Base-by-base conservation (phyloP, 2,888 invertebrate species). In the Heliconius charithonia region DNA sequence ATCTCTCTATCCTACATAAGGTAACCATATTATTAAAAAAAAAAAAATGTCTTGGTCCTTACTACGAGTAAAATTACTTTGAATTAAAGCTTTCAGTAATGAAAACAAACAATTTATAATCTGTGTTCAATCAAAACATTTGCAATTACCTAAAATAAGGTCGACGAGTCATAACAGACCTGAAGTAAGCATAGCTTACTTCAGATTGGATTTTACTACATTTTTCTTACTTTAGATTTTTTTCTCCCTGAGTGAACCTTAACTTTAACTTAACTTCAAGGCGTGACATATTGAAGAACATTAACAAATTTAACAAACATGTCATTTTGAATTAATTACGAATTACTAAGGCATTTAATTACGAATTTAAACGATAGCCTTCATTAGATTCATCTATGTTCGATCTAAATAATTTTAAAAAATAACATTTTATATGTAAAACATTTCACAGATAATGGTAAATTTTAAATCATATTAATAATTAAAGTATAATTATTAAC, bases 1-100 rank as follows among this genome's bases (percentile, higher is more conserved):
- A 16, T 63, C 32, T 72, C 65, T 65, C 37, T 72, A 77, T 77
- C 27, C 65, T 51, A 71, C 22, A 51, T 32, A 65, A 77, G 16
- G 19, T 77, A 65, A 66, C 27, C 51, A 7, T 41, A 72, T 65
- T 16, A 51, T 65, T 22, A 65, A 65, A 56, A 13, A 56, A 77
- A 72, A 63, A 65, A 72, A 29, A 16, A 71, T 73, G 73, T 73
- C 25, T 77, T 77, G 71, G 77, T 77, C 77, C 71, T 71, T 77
- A 65, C 71, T 65, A 77, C 63, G 65, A 71, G 63, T 71, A 62
- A 70, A 76, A 76, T 70, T 45, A 70, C n/a, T 70, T 41, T 70
- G 65, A 72, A 71, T 77, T 77, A 77, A 77, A 72, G 71, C 77
- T 65, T 72, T 62, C 16, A 51, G 63, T 71, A 51, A 71, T 65